Base-by-base conservation (phyloP, 2,797 vertebrate genomes). In the Yasuhikotakia modesta region DNA sequence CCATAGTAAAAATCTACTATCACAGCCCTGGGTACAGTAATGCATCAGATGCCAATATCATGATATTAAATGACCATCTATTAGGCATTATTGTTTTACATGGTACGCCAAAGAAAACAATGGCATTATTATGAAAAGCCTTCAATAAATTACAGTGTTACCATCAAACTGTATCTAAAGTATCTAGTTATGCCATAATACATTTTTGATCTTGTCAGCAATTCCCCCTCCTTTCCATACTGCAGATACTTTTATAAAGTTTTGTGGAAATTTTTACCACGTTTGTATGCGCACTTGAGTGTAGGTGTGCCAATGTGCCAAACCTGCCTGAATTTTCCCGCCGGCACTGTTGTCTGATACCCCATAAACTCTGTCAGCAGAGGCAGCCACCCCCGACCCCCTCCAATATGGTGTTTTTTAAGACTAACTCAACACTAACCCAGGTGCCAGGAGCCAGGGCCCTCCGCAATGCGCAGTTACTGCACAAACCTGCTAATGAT, bases 381-480 rank as follows among this genome's bases (percentile, higher is more conserved):
- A 82, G 77, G 35, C 73, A 76, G 50, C 63, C 24, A 48, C 35
- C 24, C 61, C 24, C n/a, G 12, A 66, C 32, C 48, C 32, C 43
- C 13, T 76, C 39, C 74, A 60, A 46, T 52, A 68, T 68, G n/a
- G 53, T 35, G 58, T 76, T 82, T 80, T 86, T 82, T 80, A 80
- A 72, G 82, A 85, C 81, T 78, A 80, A 79, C 79, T 84, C 70
- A 76, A 76, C 69, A 78, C 65, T 79, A 83, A 82, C 80, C 82
- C 80, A 82, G 80, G 83, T 85, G 81, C 81, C 85, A 84, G 82
- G 81, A 80, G 81, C 70, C 85, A 76, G 27, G 69, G 74, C 70
- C 57, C 71, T 68, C 76, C 57, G 50, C 80, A 79, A 63, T 67
- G 66, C 79, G 79, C 85, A 81, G 70, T 86, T 82, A 83, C 82